Evolutionary conservation across 2,888 invertebrate genomes (phyloP), one percentile per base, ranked within the genome.

Genomic region (Panorpa germanica): DNA sequence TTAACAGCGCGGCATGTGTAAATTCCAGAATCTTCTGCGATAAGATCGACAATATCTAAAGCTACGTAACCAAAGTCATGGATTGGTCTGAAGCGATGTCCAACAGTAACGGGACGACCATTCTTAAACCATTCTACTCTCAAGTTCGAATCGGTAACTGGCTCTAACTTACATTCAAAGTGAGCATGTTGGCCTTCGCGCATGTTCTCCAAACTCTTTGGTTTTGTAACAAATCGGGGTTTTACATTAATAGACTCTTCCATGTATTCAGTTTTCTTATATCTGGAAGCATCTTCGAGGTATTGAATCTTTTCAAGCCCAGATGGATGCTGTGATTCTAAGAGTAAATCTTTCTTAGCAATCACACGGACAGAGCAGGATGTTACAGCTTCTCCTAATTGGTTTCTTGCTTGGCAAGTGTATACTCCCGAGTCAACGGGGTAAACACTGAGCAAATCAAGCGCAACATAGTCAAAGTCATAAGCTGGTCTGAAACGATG

Each of bases 31-130:
- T 98, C 96, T 61, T 96, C 95, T 31, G 91, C 85, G 48, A 93
- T 93, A 32, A 91, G 62, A 49, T 93, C 93, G 39, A 93, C 74
- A 38, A 98, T 86, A 47, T 96, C 96, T 37, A 99, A 63, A 10
- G 95, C 93, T 13, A 96, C 96, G 49, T 93, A 96, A 22, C 96
- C 96, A 55, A 98, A 96, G 54, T 98, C 96, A 50, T 93, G 91
- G 49, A 91, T 88, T 34, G 93, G 91, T 43, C 90, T 71, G 63
- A 91, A 95, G 45, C 93, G 71, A 49, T 91, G 90, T 28, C 91
- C 93, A 48, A 90, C 73, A 11, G 82, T 88, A 30, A 98, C 74
- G 15, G 93, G 90, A 42, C 81, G 73, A 24, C 90, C 91, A 53
- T 98, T 85, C 49, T 86, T 90, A 48, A 70, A 90, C 95, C 95